phyloP scores from a whole-genome alignment of 2,113 vertebrate genomes.

The Sinosuthora webbiana region DNA sequence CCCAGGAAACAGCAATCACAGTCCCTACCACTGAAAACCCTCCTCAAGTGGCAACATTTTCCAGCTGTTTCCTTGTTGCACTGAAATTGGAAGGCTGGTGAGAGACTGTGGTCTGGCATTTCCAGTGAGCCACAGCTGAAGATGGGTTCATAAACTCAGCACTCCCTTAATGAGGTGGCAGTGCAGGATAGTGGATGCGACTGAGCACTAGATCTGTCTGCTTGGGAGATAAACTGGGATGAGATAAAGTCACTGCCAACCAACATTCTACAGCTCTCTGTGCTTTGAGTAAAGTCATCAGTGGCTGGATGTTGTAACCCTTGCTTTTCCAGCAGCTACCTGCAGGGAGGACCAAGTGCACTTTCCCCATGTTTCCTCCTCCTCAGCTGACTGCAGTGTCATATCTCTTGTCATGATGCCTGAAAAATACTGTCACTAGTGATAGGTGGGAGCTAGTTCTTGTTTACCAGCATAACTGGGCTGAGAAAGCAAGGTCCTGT shows the following conservation, averaged over 20 bases:
- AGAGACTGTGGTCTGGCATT: not conserved
- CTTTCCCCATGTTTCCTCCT: not conserved
- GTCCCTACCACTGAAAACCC: not conserved
- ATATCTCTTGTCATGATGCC: not conserved
- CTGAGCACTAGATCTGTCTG: not conserved
- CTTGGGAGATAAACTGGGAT: not conserved
- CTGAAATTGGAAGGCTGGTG: not conserved
- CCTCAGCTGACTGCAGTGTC: not conserved
- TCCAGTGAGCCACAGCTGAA: not conserved
- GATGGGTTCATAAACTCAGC: not conserved
- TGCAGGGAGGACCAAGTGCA: not conserved
- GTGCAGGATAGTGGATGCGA: not conserved
- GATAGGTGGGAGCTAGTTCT: not conserved
- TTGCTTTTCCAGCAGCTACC: not conserved
- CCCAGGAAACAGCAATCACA: not conserved
- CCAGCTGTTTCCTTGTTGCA: not conserved
- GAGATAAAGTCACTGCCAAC: not conserved
- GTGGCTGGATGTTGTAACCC: not conserved
- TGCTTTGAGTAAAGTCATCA: not conserved
- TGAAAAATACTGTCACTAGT: not conserved
- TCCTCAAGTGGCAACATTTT: not conserved
- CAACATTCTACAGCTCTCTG: not conserved
- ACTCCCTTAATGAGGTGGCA: accelerated
- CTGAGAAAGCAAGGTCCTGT: not conserved
- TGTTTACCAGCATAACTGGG: not conserved